phyloP scores from a whole-genome alignment of 2,113 vertebrate genomes.

The Ursus arctos region DNA sequence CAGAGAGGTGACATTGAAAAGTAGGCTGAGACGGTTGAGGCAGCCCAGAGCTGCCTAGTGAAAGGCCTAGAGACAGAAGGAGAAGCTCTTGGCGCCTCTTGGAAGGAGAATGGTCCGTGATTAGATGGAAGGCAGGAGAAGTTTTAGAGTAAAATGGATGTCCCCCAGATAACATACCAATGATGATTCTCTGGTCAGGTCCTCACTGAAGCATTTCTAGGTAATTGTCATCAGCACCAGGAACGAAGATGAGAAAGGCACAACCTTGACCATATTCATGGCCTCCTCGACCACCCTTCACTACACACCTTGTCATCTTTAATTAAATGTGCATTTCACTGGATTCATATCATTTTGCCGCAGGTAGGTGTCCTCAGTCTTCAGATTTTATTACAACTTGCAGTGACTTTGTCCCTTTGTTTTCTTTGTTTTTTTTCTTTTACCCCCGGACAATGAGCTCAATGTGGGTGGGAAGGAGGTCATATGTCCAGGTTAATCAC shows the following conservation, averaged over 20 bases:
- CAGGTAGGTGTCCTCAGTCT: not conserved
- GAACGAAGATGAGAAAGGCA: not conserved
- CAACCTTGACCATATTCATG: not conserved
- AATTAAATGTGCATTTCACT: not conserved
- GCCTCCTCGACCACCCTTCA: too few species aligned
- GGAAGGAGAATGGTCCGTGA: not conserved
- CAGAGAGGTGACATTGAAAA: not conserved
- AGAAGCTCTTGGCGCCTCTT: not conserved
- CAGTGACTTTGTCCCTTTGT: not conserved
- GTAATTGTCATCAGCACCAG: not conserved
- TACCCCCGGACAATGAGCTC: not conserved
- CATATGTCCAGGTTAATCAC: not conserved
- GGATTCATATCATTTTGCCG: not conserved
- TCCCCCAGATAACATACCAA: not conserved
- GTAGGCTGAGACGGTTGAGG: not conserved
- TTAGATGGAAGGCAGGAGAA: not conserved
- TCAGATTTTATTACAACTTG: not conserved
- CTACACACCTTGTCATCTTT: too few species aligned
- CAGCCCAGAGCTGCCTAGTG: not conserved
- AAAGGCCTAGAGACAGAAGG: not conserved
- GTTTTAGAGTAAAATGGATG: not conserved
- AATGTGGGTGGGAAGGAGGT: accelerated
- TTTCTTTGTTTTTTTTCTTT: not conserved
- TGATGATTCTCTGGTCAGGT: not conserved
- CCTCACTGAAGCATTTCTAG: not conserved